Percentiles rank a stretch among this genome's conserved stretches.
phyloP scores from a whole-genome alignment of 2,888 invertebrate genomes.

The Andrena fulva region DNA sequence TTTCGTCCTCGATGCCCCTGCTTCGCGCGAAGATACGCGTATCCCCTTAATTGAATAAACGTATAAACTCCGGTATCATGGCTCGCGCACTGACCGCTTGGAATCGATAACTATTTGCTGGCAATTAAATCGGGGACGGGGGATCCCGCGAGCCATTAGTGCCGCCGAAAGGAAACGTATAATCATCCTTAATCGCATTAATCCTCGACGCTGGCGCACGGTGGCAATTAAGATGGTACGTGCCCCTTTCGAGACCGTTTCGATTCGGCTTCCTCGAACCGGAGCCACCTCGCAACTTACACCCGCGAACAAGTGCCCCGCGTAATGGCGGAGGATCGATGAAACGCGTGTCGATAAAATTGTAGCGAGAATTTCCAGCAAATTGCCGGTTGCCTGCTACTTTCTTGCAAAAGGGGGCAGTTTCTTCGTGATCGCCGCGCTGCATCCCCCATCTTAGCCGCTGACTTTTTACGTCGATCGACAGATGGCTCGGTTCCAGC shows the following conservation, averaged over 20 bases:
- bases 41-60: background rate
- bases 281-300: conserved; percentile 1
- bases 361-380: conserved; percentile 46
- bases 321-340: conserved; percentile 29
- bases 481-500: conserved; percentile 48
- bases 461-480: conserved; percentile 40
- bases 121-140: conserved; percentile 20
- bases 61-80: background rate
- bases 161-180: conserved; percentile 54
- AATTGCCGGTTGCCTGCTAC: conserved; percentile 58
- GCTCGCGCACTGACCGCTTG: background rate
- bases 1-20: background rate
- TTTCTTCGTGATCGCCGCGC: conserved; percentile 32
- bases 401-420: conserved; percentile 41
- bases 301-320: conserved; percentile 13
- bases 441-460: conserved; percentile 44
- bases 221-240: conserved; percentile 77
- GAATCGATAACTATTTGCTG: conserved; percentile 1
- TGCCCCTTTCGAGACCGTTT: conserved; percentile 53
- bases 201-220: conserved; percentile 54
- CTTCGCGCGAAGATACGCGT: background rate
- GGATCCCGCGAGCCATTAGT: conserved; percentile 1
- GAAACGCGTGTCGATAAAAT: conserved; percentile 48
- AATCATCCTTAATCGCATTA: conserved; percentile 64
- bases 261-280: conserved; percentile 22